Base-by-base conservation (phyloP, 2,888 invertebrate genomes). In the Phaedon cochleariae region DNA sequence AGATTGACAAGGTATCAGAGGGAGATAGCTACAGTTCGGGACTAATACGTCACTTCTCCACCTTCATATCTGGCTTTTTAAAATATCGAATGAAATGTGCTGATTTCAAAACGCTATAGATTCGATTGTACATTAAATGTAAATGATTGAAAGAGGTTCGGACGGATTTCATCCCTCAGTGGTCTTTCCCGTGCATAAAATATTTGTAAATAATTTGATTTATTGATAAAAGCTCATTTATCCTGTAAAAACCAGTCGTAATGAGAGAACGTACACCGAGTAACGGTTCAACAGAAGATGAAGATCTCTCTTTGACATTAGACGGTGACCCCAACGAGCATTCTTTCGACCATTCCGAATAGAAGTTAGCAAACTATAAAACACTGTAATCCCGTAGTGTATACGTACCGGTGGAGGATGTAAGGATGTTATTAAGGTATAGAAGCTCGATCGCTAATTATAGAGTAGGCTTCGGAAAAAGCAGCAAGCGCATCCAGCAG, bases 371-470 rank as follows among this genome's bases (percentile, higher is more conserved):
- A 69, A 73, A 63, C 62, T 69, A 69, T 67, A 69, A 69, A 66
- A 69, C 62, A 69, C 69, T 69, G 59, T 69, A 69, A 69, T 71
- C 68, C 54, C 69, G 67, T n/a, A n/a, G n/a, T 55, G 52, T 26
- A 46, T 26, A 58, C 49, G 46, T 51, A 63, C 52, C 37, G 65
- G 66, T 48, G 57, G 49, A 64, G 9, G 41, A 41, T 15, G 41
- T 41, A 31, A 68, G 74, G 76, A 74, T 79, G 70, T 79, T 77
- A 80, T 80, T 79, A 79, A 76, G 76, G 77, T 75, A n/a, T n/a
- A 76, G 77, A 75, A 78, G 78, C 79, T 78, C 76, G 76, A 73
- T 71, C 74, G 74, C 74, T 80, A 80, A 80, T 80, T 80, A 80
- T 76, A 77, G 76, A 77, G 76, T 74, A 68, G 64, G 65, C 67